A percentile compares a stretch with the other conserved stretches of the same genome.
phyloP scores from a whole-genome alignment of 2,797 vertebrate genomes.

The Gallinago stenura region DNA sequence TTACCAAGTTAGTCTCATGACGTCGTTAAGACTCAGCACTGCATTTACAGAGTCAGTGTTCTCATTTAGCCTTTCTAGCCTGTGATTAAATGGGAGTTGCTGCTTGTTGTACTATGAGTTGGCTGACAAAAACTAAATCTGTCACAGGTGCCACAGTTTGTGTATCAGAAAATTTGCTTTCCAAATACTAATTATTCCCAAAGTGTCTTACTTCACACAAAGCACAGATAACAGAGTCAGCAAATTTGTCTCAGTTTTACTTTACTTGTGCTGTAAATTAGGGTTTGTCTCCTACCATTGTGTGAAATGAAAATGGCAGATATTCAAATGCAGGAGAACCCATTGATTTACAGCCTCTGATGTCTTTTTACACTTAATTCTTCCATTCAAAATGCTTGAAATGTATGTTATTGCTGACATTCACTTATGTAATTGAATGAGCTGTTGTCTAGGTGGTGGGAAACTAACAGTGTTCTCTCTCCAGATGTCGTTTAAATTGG shows the following conservation, averaged over 20 bases:
- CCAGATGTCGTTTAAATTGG: background rate
- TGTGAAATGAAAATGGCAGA: constrained; percentile 15
- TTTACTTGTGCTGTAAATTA: constrained; percentile 62
- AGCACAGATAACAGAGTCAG: constrained; percentile 59
- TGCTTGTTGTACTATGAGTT: constrained; percentile 47
- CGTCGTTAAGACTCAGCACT: constrained; percentile 39
- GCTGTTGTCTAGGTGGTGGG: background rate
- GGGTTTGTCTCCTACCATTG: constrained; percentile 46
- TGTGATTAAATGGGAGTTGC: constrained; percentile 72
- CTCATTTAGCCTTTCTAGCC: constrained; percentile 33
- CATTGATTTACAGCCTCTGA: background rate
- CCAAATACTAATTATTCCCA: constrained; percentile 71
- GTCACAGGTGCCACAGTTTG: constrained; percentile 75
- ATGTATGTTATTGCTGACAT: background rate
- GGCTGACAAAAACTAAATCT: constrained; percentile 67
- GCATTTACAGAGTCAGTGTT: constrained; percentile 54
- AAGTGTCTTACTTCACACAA: constrained; percentile 61
- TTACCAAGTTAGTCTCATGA: constrained; percentile 45
- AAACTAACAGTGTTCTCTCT: background rate
- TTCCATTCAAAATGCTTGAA: constrained; percentile 18
- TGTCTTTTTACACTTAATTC: constrained; percentile 23
- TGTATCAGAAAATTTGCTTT: constrained; percentile 75
- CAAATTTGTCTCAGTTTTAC: constrained; percentile 54
- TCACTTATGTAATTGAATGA: background rate
- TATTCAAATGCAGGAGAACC: constrained; percentile 27